These are phyloP conservation scores for Decapterus maruadsi DNA, from an alignment of 2,797 vertebrate species.

Conservation along the genomic window DNA sequence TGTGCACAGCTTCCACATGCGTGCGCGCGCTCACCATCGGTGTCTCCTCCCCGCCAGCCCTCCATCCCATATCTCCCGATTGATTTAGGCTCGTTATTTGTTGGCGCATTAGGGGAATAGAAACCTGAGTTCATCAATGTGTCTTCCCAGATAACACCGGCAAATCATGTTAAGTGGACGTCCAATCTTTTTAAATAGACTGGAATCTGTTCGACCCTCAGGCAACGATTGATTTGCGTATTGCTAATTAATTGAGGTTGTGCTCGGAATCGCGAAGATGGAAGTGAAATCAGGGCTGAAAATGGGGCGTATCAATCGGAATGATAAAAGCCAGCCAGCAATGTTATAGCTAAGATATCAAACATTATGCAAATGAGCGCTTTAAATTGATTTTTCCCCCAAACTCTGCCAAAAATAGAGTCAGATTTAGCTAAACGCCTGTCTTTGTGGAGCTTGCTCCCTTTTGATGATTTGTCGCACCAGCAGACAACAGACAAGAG, in stretches of 20 bases:
- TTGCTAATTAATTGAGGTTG: slow-evolving; percentile 73
- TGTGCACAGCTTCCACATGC: background rate
- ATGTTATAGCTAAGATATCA: slow-evolving; percentile 17
- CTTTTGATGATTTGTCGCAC: slow-evolving; percentile 18
- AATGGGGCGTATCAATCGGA: slow-evolving; percentile 3
- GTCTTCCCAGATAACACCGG: slow-evolving; percentile 59
- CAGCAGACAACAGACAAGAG: slow-evolving; percentile 11
- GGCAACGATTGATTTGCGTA: slow-evolving; percentile 71
- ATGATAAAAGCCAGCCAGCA: slow-evolving; percentile 16
- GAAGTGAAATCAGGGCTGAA: slow-evolving; percentile 13
- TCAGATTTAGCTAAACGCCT: background rate
- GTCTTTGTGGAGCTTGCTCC: slow-evolving; percentile 3
- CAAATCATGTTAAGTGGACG: slow-evolving; percentile 69
- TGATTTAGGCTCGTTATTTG: slow-evolving; percentile 59
- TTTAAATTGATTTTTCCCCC: slow-evolving; percentile 18
- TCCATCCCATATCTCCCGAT: slow-evolving; percentile 44
- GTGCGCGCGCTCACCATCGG: background rate
- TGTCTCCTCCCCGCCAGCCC: background rate
- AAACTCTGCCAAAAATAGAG: slow-evolving; percentile 17
- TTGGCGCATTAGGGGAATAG: slow-evolving; percentile 57
- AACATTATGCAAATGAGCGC: slow-evolving; percentile 17
- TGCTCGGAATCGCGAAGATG: slow-evolving; percentile 44
- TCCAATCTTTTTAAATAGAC: slow-evolving; percentile 70
- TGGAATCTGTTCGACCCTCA: slow-evolving; percentile 64
- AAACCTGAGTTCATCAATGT: slow-evolving; percentile 65